Base-by-base conservation (phyloP, 2,888 invertebrate species). In the Temnothorax unifasciatus region DNA sequence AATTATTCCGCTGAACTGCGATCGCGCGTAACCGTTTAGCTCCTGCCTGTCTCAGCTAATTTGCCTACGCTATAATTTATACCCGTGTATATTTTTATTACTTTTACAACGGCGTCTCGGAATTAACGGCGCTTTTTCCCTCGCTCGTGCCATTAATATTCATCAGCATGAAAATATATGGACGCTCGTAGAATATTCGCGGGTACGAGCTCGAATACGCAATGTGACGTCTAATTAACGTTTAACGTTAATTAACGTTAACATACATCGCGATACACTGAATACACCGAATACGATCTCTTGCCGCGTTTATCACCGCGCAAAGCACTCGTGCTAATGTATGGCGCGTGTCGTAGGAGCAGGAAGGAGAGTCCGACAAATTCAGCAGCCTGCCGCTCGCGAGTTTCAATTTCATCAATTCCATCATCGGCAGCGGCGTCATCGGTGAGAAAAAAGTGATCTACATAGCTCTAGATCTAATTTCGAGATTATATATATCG, bases 371-470 rank as follows among this genome's bases (percentile, higher is more conserved):
- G 82, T 95, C 95, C 82, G 96, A 96, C 84, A 96, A 96, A 92
- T 96, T 96, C 90, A 97, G 96, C 91, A 96, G 97, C 86, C 95
- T 97, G 89, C 97, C 97, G 44, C 96, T 97, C 95, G 97, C 98
- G 87, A 97, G 97, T 95, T 98, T 98, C 95, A 98, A 98, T 95
- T 98, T 97, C 95, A 97, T 98, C 93, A 98, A 98, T 95, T 98
- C 98, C 73, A 98, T 98, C 93, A 97, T 98, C 88, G 98, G 98
- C 84, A 98, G 98, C 92, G 98, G 98, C 87, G 97, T 98, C 81
- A 98, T 98, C 92, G 98, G 98, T 97, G 75, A 59, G 38, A 34
- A 8, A 47, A 47, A 13, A 13, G n/a, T 38, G 0, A n/a, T 38
- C 3, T 13, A n/a, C n/a, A 0, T 5, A 9, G 3, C 29, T 29